Evolutionary conservation across 2,797 vertebrate species (phyloP), one percentile per base, ranked within the genome.

Genomic region (Chloroceryle amazona): DNA sequence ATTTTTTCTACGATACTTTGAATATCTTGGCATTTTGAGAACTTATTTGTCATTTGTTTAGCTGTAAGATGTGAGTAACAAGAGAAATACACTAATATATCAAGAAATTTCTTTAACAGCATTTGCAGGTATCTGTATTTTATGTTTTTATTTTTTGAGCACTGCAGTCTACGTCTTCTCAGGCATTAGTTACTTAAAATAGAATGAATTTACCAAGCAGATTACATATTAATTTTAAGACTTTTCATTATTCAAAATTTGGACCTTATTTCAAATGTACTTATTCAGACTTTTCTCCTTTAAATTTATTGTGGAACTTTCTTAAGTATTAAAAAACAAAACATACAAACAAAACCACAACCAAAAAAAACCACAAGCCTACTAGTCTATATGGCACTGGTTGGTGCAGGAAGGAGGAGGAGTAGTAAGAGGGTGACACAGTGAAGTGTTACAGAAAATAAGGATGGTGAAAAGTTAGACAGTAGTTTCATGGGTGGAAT

Each of bases 401-500:
- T 17, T 70, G 47, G 3, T 88, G 29, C 18, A 21, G 17, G 60
- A 41, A 41, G 19, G 25, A 55, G n/a, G 41, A 73, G 39, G 21
- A 54, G 39, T 29, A 58, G 18, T 73, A 71, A 67, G 52, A 82
- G 35, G 44, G 8, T 86, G 31, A 72, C 35, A 54, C 13, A 14
- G 52, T 79, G n/a, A n/a, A 72, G 25, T 8, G 15, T 70, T 86
- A 81, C 20, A 71, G 78, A 86, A 81, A 25, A 76, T 51, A 55
- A 76, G 19, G 7, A 35, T 74, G 78, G 42, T 55, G 42, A 79
- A 75, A 81, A 89, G 16, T 2, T 2, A 61, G 33, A 25, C 19
- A 39, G 7, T 42, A 23, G 23, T 86, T 91, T 76, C 44, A 92
- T 71, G 42, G 17, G 9, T 94, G 89, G 93, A 97, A 81, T 57